Conservation (phyloP, 2,888 invertebrate species). For the Stenolophus ochropezus region DNA sequence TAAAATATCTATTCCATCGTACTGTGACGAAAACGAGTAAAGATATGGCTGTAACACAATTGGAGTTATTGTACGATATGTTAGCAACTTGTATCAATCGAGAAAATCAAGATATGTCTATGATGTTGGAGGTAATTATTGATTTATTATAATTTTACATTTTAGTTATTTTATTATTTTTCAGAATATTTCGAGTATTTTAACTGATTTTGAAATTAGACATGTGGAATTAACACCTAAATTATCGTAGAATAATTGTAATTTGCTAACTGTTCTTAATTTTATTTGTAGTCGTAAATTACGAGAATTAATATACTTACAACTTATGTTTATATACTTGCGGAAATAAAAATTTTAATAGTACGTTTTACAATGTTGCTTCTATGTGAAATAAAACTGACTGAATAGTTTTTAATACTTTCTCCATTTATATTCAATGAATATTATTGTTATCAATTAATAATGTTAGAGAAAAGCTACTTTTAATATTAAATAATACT, state of each 20-base stretch:
- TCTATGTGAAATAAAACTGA: too few species aligned
- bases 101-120: conserved; percentile 24
- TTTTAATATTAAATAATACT: too few species aligned
- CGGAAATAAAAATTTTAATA: too few species aligned
- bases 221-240: background rate
- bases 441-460: too few species aligned
- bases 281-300: background rate
- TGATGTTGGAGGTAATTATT: conserved; percentile 19
- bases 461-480: too few species aligned
- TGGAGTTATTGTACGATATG: conserved; percentile 70
- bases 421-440: too few species aligned
- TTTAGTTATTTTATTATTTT: conserved; percentile 7
- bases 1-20: conserved; percentile 67
- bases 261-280: background rate
- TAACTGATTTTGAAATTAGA: conserved; percentile 34
- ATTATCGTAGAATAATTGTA: background rate
- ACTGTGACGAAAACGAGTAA: conserved; percentile 67
- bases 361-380: too few species aligned
- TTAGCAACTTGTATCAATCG: conserved; percentile 68
- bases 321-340: too few species aligned
- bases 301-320: too few species aligned
- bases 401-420: too few species aligned
- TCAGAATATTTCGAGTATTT: conserved; percentile 42
- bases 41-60: conserved; percentile 68
- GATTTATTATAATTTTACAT: background rate